Conservation (phyloP, 2,797 vertebrate genomes). For the Chelidonichthys spinosus region DNA sequence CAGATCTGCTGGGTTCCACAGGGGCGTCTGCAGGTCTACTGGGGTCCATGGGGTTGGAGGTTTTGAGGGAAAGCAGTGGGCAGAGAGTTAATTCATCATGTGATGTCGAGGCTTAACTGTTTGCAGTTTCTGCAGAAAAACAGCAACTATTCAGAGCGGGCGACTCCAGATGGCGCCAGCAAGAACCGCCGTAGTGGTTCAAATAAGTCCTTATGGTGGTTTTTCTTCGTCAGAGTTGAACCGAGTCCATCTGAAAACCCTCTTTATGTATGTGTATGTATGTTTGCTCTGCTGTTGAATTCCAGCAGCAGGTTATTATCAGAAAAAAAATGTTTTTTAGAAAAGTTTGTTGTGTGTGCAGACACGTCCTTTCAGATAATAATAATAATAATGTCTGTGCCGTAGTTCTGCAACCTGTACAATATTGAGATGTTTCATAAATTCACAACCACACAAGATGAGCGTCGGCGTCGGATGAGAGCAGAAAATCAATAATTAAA, state of each 20-base stretch:
- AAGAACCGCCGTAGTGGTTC: not conserved
- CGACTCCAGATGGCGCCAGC: not conserved
- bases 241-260: not conserved
- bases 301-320: slow-evolving; percentile 8
- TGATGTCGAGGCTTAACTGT: not conserved
- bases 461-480: slow-evolving; percentile 29
- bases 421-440: slow-evolving; percentile 38
- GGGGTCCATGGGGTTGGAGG: slow-evolving; percentile 3
- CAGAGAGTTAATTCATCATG: slow-evolving; percentile 3
- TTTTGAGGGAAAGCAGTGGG: slow-evolving; percentile 11
- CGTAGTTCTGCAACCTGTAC: slow-evolving; percentile 11
- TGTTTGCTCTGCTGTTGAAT: slow-evolving; percentile 13
- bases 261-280: slow-evolving; percentile 7
- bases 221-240: not conserved
- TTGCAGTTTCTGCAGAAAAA: not conserved
- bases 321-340: slow-evolving; percentile 25
- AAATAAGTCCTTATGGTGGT: no score
- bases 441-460: slow-evolving; percentile 39
- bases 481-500: slow-evolving; percentile 20
- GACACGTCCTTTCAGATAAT: slow-evolving; percentile 9
- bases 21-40: slow-evolving; percentile 7
- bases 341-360: slow-evolving; percentile 11
- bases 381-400: not conserved
- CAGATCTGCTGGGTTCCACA: no score
- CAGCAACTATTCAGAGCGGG: slow-evolving; percentile 34